Conservation (phyloP, 2,888 invertebrate species). For the Ennomos erosarius region DNA sequence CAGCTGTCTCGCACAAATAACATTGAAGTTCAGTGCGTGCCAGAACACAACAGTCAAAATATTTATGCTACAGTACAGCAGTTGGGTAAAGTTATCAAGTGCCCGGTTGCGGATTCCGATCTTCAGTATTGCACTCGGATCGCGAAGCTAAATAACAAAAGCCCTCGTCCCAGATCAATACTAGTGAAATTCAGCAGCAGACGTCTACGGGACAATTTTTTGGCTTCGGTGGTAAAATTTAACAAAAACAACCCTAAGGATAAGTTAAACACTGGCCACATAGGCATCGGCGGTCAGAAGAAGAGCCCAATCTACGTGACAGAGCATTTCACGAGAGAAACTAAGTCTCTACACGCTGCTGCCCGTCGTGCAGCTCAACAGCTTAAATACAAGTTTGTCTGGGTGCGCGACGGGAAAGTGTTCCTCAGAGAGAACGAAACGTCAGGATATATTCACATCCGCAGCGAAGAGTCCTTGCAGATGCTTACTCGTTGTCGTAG, state of each 20-base stretch:
- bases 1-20: conserved; percentile 33
- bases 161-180: conserved; percentile 31
- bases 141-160: conserved; percentile 27
- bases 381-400: not conserved
- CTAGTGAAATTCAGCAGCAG: conserved; percentile 34
- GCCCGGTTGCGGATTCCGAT: conserved; percentile 27
- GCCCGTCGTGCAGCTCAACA: too few species aligned
- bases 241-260: conserved; percentile 6
- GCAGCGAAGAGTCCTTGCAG: too few species aligned
- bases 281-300: not conserved
- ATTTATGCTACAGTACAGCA: conserved; percentile 32
- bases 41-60: conserved; percentile 35
- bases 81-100: conserved; percentile 30
- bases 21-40: conserved; percentile 20
- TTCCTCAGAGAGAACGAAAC: not conserved
- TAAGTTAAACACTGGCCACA: conserved; percentile 9
- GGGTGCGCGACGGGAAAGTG: not conserved
- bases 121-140: conserved; percentile 34
- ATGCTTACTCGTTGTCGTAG: too few species aligned
- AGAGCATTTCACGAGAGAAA: not conserved
- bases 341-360: conserved; percentile 2
- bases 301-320: not conserved
- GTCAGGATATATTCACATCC: too few species aligned
- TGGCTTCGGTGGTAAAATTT: not conserved
- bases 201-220: conserved; percentile 5